Percentiles rank a stretch among this genome's conserved stretches.
These are phyloP conservation scores for Falco punctatus DNA, from an alignment of 2,113 vertebrate genomes.

Conservation along the genomic window DNA sequence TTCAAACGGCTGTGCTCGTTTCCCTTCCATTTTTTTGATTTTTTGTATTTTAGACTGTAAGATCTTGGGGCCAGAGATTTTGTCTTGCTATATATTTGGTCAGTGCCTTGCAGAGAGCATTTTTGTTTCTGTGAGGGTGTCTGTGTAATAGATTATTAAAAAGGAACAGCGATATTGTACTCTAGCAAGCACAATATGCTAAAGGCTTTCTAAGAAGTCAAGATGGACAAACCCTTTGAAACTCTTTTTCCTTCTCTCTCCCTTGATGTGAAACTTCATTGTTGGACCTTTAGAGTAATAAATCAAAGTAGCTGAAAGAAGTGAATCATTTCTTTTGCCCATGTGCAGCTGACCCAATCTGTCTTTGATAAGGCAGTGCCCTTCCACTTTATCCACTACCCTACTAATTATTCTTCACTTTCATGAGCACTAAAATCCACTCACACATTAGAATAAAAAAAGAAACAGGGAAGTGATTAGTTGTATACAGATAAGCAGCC, in stretches of 20 bases:
- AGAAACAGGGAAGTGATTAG: constrained; percentile 19
- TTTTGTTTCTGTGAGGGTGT: background rate
- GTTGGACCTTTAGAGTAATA: constrained; percentile 28
- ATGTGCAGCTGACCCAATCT: constrained; percentile 1
- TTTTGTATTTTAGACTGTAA: background rate
- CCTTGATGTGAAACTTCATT: constrained; percentile 48
- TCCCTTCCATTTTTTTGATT: background rate
- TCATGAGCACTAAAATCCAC: constrained; percentile 37
- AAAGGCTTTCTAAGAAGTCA: constrained; percentile 15
- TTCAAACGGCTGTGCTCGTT: background rate
- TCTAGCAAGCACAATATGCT: background rate
- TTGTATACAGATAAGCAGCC: constrained; percentile 49
- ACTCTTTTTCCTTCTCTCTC: constrained; percentile 5
- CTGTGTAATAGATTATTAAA: background rate
- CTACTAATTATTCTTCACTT: constrained; percentile 53
- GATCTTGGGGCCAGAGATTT: background rate
- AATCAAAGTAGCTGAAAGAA: constrained; percentile 39
- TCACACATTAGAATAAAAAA: constrained; percentile 27
- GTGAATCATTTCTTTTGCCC: constrained; percentile 23
- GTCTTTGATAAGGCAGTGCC: constrained; percentile 40
- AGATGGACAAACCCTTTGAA: constrained; percentile 36
- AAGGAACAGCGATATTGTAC: background rate
- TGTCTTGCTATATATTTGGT: background rate
- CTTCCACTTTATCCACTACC: constrained; percentile 23
- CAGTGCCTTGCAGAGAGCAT: background rate